Base-by-base conservation (phyloP, 2,797 vertebrate species). In the Astyanax mexicanus region DNA sequence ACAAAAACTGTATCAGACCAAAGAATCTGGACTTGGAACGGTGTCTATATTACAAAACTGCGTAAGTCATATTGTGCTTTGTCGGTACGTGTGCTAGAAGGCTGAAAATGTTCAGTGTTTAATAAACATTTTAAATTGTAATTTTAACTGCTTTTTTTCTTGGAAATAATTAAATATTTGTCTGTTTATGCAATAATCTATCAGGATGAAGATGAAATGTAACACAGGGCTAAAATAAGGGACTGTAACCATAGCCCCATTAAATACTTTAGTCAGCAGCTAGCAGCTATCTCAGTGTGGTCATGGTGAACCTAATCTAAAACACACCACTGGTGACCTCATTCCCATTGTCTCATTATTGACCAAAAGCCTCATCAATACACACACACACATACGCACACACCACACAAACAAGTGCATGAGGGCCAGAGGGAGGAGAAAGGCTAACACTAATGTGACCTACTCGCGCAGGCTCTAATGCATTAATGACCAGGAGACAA, bases 401-500 rank as follows among this genome's bases (percentile, higher is more conserved):
- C 69, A 87, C 79, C 85, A 85, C 69, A 69, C 35, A 54, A 57
- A 54, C 55, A 74, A 54, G 52, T 21, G 47, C 32, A 23, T 2
- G 45, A 47, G 45, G 54, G 57, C 64, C 21, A 58, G 29, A 37
- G 4, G 57, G 69, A 35, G 58, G 35, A 84, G 72, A 86, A 85
- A 93, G 92, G 87, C 81, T 76, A 84, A 90, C 84, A 84, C 91
- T 91, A 89, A 93, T 89, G 89, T 92, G 92, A 88, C 87, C 89
- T 92, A 90, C 75, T 84, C 85, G 81, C 89, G 90, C 65, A 80
- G 87, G 85, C 83, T 77, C 90, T 95, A 95, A 95, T 95, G 94
- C 94, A 95, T 92, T 95, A 95, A 96, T 95, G 95, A 96, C 90
- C 91, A 84, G 73, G 76, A 88, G 94, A 93, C 87, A 89, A 86